phyloP scores from a whole-genome alignment of 2,113 vertebrate species.

The Pelodiscus sinensis region DNA sequence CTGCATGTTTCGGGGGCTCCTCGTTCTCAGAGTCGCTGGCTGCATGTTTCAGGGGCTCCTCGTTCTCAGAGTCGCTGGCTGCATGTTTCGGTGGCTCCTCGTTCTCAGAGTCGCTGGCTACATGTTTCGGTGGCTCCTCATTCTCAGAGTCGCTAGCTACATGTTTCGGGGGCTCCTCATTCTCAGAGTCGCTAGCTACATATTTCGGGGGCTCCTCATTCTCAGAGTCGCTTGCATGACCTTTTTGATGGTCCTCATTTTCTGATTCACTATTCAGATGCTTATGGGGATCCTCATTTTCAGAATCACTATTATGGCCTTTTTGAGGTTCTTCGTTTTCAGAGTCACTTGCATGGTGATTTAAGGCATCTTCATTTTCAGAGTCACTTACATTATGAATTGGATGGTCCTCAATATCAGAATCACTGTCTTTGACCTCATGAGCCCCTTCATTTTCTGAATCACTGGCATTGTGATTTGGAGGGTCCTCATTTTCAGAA shows the following conservation, averaged over 20 bases:
- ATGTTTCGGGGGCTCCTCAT: slow-evolving; percentile 68
- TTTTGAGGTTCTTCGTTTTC: slow-evolving; percentile 79
- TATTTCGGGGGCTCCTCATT: slow-evolving; percentile 62
- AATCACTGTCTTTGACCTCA: slow-evolving; percentile 83
- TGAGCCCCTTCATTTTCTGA: slow-evolving; percentile 80
- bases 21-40: slow-evolving; percentile 75
- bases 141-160: slow-evolving; percentile 67
- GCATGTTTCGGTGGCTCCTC: slow-evolving; percentile 58
- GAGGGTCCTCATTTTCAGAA: slow-evolving; percentile 75
- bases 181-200: slow-evolving; percentile 73
- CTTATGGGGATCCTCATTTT: slow-evolving; percentile 72
- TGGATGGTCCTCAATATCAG: slow-evolving; percentile 76
- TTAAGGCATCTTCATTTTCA: slow-evolving; percentile 75
- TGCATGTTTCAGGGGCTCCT: slow-evolving; percentile 52
- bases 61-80: slow-evolving; percentile 68
- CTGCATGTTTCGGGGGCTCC: slow-evolving; percentile 36
- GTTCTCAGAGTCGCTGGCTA: slow-evolving; percentile 68
- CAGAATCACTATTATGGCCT: slow-evolving; percentile 80
- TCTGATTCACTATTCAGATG: slow-evolving; percentile 71
- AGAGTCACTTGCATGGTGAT: slow-evolving; percentile 80
- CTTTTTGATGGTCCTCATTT: slow-evolving; percentile 62
- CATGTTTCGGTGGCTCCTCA: slow-evolving; percentile 54
- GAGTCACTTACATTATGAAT: slow-evolving; percentile 72
- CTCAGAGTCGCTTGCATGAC: slow-evolving; percentile 65
- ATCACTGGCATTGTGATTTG: slow-evolving; percentile 71